phyloP scores from a whole-genome alignment of 1,140 invertebrate genomes.

The Nasonia vitripennis region DNA sequence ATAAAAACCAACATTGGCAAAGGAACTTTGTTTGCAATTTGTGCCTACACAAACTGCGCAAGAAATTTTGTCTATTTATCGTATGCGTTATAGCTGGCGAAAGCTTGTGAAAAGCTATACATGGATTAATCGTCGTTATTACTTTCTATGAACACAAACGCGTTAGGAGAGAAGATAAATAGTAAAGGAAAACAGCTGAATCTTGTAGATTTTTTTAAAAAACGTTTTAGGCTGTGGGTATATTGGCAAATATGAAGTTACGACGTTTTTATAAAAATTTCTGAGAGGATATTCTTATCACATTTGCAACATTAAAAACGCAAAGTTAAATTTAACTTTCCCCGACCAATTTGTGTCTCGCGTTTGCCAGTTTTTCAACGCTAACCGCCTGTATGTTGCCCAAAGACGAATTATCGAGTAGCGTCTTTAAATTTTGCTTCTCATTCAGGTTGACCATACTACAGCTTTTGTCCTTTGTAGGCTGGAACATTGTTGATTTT shows the following conservation, averaged over 20 bases:
- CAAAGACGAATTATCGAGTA: constrained; percentile 61
- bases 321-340: constrained; percentile 49
- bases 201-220: not conserved
- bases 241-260: constrained; percentile 33
- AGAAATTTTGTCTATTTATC: not conserved
- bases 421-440: constrained; percentile 60
- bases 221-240: constrained; percentile 25
- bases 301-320: constrained; percentile 32
- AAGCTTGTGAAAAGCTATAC: not conserved
- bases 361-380: constrained; percentile 62
- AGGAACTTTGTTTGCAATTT: constrained; percentile 51
- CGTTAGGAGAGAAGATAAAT: not conserved
- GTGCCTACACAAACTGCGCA: constrained; percentile 27
- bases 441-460: constrained; percentile 68
- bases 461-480: constrained; percentile 63
- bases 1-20: constrained; percentile 46
- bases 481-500: constrained; percentile 44
- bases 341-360: constrained; percentile 63
- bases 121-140: constrained; percentile 15
- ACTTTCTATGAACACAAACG: constrained; percentile 17
- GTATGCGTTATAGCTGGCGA: not conserved
- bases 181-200: constrained; percentile 7
- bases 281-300: constrained; percentile 33
- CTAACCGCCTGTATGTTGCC: constrained; percentile 65
- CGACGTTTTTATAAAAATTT: constrained; percentile 19